Evolutionary conservation across 2,113 vertebrate species (phyloP).

Genomic region (Strix aluco): DNA sequence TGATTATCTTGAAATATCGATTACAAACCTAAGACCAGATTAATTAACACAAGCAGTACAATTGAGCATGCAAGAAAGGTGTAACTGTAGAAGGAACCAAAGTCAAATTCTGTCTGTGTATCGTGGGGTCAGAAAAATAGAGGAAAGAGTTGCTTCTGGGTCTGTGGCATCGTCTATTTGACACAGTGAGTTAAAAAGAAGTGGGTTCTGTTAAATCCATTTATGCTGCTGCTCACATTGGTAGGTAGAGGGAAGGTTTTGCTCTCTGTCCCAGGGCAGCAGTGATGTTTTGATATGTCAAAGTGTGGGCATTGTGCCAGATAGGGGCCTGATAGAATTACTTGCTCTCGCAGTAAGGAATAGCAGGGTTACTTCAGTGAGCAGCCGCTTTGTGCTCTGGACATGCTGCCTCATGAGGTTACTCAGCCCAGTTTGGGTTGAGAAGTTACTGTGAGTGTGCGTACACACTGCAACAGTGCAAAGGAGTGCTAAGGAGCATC

Average conservation of each 20-base stretch:
- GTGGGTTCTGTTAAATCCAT: not conserved
- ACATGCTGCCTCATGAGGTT: fast-evolving
- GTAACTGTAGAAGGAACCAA: not conserved
- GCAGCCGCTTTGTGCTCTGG: not conserved
- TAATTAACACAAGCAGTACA: not conserved
- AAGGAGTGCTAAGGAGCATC: not conserved
- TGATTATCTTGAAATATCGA: not conserved
- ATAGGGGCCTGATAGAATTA: not conserved
- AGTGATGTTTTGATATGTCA: not conserved
- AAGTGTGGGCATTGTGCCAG: not conserved
- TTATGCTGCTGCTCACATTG: fast-evolving
- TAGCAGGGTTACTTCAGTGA: not conserved
- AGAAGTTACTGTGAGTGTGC: not conserved
- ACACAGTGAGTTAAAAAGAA: not conserved
- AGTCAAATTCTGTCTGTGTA: not conserved
- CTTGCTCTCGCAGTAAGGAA: not conserved
- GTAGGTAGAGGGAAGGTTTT: not conserved
- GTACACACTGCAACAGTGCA: not conserved
- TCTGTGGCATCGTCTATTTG: not conserved
- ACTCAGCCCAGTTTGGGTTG: not conserved
- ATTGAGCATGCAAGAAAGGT: not conserved
- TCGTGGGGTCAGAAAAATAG: not conserved
- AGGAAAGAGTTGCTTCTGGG: not conserved
- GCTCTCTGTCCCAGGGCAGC: not conserved
- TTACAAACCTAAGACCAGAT: not conserved